Evolutionary conservation across 2,888 invertebrate species (phyloP), one percentile per base, ranked within the genome.

Genomic region (Panopea generosa): DNA sequence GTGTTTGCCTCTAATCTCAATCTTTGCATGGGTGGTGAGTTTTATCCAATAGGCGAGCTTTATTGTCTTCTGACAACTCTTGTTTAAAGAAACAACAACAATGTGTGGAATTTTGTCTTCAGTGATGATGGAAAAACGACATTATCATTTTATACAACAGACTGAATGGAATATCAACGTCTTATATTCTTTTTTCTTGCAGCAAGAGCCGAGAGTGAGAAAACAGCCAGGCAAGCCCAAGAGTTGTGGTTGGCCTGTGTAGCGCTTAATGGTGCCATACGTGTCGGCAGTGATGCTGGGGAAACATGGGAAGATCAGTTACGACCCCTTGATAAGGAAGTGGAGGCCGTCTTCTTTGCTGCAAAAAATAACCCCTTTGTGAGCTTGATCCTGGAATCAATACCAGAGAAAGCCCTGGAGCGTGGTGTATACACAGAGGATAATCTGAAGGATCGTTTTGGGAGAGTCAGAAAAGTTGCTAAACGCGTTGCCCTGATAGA

Each of bases 201-300:
- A 93, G 92, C 84, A 11, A 88, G 92, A 24, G 93, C 93, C 16
- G 91, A 91, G 43, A 80, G 82, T 59, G 94, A 94, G 84, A 91
- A 92, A 65, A 90, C 92, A 53, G 93, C 93, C 9, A 87, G 92
- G 26, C 88, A 91, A 27, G 96, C 98, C 0, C 98, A 98, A 92
- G 95, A 97, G 29, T 94, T 99, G 83, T 99, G 99, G 99, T 95
- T 97, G 82, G 97, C 99, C 0, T 98, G 97, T 87, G 97, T 98
- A 89, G 95, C 97, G 2, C 94, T 99, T 43, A 95, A 96, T 89
- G 95, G 96, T 1, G 95, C 96, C 24, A 95, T 98, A 6, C 94
- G 95, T 72, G 93, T 94, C 20, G 95, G 95, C 11, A 94, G 95
- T 81, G 90, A 84, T 76, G 90, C 84, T 69, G 90, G 86, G 1